Conservation (phyloP, 2,113 vertebrate species). For the Oryzias javanicus region DNA sequence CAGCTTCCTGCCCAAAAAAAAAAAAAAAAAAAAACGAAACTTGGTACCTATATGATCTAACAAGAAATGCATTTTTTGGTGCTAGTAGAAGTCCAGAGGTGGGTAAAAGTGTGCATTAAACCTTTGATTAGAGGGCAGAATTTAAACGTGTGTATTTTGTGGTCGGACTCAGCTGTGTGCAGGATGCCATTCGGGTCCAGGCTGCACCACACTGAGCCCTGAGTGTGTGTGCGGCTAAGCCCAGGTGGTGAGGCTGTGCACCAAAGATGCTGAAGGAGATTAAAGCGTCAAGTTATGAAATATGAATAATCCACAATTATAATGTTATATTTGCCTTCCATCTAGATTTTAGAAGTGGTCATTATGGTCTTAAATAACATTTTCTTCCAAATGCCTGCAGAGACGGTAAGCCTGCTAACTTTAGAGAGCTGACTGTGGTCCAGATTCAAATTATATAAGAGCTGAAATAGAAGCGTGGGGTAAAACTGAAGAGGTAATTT, state of each 20-base stretch:
- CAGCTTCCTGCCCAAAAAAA: too few species aligned
- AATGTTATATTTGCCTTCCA: not conserved
- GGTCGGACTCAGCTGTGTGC: slow-evolving; percentile 34
- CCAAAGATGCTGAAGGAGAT: not conserved
- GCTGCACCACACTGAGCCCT: slow-evolving; percentile 38
- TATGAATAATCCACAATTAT: not conserved
- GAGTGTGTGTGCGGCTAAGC: slow-evolving; percentile 8
- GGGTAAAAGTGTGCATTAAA: slow-evolving; percentile 32
- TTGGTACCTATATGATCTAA: too few species aligned
- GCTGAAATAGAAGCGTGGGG: too few species aligned
- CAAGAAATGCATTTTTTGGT: slow-evolving; percentile 31
- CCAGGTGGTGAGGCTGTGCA: slow-evolving; percentile 3
- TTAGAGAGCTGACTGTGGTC: not conserved
- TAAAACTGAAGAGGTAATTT: too few species aligned
- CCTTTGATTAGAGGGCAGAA: slow-evolving; percentile 51
- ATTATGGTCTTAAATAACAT: not conserved
- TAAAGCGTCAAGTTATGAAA: slow-evolving; percentile 13
- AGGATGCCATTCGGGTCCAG: slow-evolving; percentile 23
- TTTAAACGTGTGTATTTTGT: slow-evolving; percentile 53
- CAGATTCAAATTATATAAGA: too few species aligned
- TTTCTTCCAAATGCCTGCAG: not conserved
- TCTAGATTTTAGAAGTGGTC: not conserved
- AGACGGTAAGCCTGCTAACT: not conserved
- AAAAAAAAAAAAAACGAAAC: too few species aligned
- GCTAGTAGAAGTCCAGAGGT: slow-evolving; percentile 36